Evolutionary conservation across 2,113 vertebrate genomes (phyloP).

Genomic region (Albula goreensis): DNA sequence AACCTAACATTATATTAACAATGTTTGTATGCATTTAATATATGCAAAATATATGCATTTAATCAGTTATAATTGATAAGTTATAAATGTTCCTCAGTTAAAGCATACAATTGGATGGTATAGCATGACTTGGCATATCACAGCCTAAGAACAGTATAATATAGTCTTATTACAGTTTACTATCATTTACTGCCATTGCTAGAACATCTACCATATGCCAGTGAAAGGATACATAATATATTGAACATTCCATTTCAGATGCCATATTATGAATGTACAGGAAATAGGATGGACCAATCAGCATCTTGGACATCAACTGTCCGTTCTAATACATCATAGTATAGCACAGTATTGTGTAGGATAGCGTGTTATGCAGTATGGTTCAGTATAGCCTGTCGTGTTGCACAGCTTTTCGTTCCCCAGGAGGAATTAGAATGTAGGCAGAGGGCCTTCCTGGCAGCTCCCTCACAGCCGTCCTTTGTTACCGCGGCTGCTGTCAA

Average conservation of each 20-base stretch:
- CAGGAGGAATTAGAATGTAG: conserved; percentile 21
- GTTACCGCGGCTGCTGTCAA: conserved; percentile 48
- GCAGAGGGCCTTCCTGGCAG: conserved; percentile 52
- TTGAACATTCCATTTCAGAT: too few relatives aligned
- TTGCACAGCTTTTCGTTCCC: background rate
- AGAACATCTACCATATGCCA: too few relatives aligned
- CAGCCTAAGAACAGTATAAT: background rate
- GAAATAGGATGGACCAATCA: too few relatives aligned
- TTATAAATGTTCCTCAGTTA: background rate
- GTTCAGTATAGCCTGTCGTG: background rate
- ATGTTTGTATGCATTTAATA: background rate
- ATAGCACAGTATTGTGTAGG: background rate
- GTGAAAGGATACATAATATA: too few relatives aligned
- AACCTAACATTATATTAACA: too few relatives aligned
- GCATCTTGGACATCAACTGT: too few relatives aligned
- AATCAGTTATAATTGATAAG: background rate
- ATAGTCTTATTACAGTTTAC: background rate
- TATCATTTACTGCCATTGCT: too few relatives aligned
- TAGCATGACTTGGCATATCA: background rate
- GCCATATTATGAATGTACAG: too few relatives aligned
- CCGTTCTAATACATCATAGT: background rate
- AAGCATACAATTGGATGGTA: background rate
- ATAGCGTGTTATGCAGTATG: background rate
- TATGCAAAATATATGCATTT: background rate
- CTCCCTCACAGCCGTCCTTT: conserved; percentile 17